phyloP scores from a whole-genome alignment of 2,797 vertebrate genomes.

The Erithacus rubecula region DNA sequence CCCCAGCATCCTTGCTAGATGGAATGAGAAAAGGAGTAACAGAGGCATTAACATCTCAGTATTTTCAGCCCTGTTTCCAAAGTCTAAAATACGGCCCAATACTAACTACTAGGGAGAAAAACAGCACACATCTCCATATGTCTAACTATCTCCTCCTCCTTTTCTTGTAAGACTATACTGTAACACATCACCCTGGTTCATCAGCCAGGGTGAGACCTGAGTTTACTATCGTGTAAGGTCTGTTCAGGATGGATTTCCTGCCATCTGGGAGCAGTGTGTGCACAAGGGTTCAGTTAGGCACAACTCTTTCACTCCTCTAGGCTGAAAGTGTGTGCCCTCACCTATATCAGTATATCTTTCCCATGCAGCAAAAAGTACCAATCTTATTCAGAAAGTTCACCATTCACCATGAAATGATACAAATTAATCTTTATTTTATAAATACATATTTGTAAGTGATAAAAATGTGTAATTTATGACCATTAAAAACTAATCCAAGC shows the following conservation, averaged over 20 bases:
- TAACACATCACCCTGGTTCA: fast-evolving
- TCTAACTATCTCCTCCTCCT: neutral
- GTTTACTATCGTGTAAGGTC: neutral
- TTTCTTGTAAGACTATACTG: neutral
- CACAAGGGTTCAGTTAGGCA: no score
- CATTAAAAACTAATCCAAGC: neutral
- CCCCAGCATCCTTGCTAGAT: neutral
- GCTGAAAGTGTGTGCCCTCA: neutral
- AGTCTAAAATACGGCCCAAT: neutral
- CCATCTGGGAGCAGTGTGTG: no score
- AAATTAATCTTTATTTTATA: neutral
- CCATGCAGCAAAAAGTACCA: neutral
- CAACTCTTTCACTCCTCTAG: neutral
- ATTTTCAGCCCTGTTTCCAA: neutral
- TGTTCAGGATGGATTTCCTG: neutral
- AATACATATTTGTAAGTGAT: neutral
- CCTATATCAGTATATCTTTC: neutral
- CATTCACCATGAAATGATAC: neutral
- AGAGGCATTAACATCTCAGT: neutral
- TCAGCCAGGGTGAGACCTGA: fast-evolving
- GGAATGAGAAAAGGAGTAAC: neutral
- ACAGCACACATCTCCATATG: no score
- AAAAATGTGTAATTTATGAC: fast-evolving
- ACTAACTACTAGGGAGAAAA: neutral
- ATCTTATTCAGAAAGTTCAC: neutral